Percentiles rank a stretch among this genome's conserved stretches.
These are phyloP conservation scores for Bombus pascuorum DNA, from an alignment of 1,140 invertebrate species.

Conservation along the genomic window DNA sequence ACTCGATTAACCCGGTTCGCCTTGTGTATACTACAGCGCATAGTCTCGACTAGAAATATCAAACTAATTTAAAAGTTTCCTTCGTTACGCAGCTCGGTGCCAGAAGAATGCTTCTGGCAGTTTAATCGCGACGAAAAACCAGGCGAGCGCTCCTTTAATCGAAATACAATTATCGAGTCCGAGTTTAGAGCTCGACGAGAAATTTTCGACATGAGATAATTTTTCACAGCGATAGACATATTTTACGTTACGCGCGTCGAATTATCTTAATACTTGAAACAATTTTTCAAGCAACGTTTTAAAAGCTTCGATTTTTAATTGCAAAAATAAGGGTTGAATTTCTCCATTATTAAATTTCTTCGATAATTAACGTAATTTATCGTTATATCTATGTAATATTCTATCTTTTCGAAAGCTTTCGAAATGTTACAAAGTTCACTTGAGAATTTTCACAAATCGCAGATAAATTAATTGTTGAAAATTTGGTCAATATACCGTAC, in stretches of 20 bases:
- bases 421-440: too few species aligned
- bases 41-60: slow-evolving; percentile 50
- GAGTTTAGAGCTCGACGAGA: background rate
- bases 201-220: background rate
- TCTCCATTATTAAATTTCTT: too few species aligned
- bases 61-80: slow-evolving; percentile 66
- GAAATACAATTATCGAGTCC: slow-evolving; percentile 51
- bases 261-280: background rate
- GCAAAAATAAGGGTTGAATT: too few species aligned
- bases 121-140: slow-evolving; percentile 58
- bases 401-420: too few species aligned
- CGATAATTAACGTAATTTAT: too few species aligned
- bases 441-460: too few species aligned
- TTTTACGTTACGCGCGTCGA: background rate
- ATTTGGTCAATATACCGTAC: too few species aligned
- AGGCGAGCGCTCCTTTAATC: slow-evolving; percentile 48
- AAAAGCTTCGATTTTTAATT: too few species aligned
- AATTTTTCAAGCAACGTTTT: background rate
- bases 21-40: slow-evolving; percentile 15
- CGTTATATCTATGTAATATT: too few species aligned
- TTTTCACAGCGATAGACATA: background rate
- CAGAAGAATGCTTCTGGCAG: slow-evolving; percentile 62
- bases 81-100: slow-evolving; percentile 25
- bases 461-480: too few species aligned
- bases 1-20: slow-evolving; percentile 55